Base-by-base conservation (phyloP, 2,888 invertebrate genomes). In the Tryphoninae sp. region DNA sequence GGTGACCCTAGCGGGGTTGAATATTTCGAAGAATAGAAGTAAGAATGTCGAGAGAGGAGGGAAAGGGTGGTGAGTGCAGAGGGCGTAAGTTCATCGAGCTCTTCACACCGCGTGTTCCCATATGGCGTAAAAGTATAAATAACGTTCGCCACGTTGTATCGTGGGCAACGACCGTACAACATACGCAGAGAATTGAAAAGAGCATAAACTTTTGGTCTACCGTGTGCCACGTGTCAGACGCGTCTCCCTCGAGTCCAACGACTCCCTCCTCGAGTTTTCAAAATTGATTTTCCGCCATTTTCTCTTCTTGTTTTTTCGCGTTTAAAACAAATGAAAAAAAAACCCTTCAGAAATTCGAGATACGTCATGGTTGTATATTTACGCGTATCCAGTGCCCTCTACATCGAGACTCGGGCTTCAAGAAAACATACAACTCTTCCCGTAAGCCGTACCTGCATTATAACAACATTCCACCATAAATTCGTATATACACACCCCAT, bases 71-170 rank as follows among this genome's bases (percentile, higher is more conserved):
- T 45, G 55, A 13, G 51, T 2, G 16, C 2, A 19, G 65, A 62
- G 75, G 67, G 62, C 49, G 67, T 65, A 42, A 62, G 78, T 26
- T 49, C 22, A 40, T 53, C 53, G 78, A 55, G 55, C 59, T 51
- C 42, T 51, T 49, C 58, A 59, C 73, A 81, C 79, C 87, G 84
- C 87, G 87, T 87, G 88, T 84, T 80, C 81, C 84, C 88, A 89
- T 87, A 88, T 89, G 89, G 88, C 80, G 71, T 76, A 85, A 87
- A 89, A 87, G 86, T 89, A 90, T 90, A 90, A 90, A 90, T 90
- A 90, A 88, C 88, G 73, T 13, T 76, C 78, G 84, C 81, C 78
- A 81, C 81, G 83, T 84, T 86, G 89, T 88, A 90, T 89, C 89
- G 88, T 89, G 86, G 86, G 79, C 51, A 62, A 64, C 62, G 55